Evolutionary conservation across 2,113 vertebrate genomes (phyloP).

Genomic region (Progne subis): DNA sequence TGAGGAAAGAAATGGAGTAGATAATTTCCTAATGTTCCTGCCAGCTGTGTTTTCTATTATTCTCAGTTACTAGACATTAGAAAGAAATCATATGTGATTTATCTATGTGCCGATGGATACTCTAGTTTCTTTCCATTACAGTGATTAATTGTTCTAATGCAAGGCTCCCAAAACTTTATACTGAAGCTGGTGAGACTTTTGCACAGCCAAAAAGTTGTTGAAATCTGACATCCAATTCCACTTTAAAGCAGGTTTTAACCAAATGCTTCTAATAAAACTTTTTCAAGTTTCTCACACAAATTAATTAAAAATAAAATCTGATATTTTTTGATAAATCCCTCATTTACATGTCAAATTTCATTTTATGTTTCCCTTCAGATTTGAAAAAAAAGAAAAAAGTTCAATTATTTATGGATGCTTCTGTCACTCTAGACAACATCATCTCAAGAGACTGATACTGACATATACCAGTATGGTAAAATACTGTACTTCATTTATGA

Average conservation of each 20-base stretch:
- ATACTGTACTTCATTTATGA: background rate
- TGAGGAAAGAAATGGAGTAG: conserved; percentile 24
- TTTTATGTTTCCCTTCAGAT: background rate
- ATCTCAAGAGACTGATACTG: background rate
- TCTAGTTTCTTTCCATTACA: background rate
- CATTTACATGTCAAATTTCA: background rate
- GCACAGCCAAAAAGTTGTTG: background rate
- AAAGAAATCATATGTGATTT: conserved; percentile 47
- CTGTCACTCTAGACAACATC: background rate
- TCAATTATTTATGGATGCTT: background rate
- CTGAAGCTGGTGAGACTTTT: background rate
- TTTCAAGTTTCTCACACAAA: background rate
- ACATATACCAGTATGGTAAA: background rate
- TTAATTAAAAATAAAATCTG: background rate
- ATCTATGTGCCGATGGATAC: conserved; percentile 22
- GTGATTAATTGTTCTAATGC: conserved; percentile 43
- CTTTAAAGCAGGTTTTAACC: background rate
- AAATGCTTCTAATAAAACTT: background rate
- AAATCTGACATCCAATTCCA: background rate
- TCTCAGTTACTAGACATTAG: background rate
- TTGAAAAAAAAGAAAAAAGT: background rate
- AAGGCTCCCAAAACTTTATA: conserved; percentile 26
- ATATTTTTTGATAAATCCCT: background rate
- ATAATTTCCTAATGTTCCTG: background rate
- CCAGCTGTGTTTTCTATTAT: conserved; percentile 36